Percentiles rank a stretch among this genome's conserved stretches.
phyloP scores from a whole-genome alignment of 2,888 invertebrate genomes.

The Orthonevra nobilis region DNA sequence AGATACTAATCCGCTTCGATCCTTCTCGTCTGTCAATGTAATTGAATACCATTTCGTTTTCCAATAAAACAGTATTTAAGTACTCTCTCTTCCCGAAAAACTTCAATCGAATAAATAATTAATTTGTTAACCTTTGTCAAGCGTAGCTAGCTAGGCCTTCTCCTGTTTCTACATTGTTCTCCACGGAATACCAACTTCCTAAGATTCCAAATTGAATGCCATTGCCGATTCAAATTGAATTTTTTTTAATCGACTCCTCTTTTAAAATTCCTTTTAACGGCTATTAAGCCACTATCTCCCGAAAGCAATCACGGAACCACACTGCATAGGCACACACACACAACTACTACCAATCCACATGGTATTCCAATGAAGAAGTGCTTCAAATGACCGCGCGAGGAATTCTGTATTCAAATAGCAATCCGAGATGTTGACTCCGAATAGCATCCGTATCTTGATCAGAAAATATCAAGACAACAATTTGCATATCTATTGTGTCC shows the following conservation, averaged over 20 bases:
- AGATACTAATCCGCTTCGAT: no score
- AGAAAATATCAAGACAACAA: constrained; percentile 61
- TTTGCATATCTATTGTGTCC: constrained; percentile 68
- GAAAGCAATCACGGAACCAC: constrained; percentile 49
- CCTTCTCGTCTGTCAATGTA: no score
- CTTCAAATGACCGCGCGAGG: constrained; percentile 14
- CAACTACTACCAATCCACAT: background rate
- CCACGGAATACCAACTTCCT: background rate
- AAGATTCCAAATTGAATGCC: constrained; percentile 6
- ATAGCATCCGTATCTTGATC: constrained; percentile 56
- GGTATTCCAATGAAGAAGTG: constrained; percentile 46
- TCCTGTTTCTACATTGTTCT: constrained; percentile 13
- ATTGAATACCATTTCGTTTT: no score
- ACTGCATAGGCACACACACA: background rate
- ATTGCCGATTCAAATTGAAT: background rate
- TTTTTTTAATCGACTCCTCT: constrained; percentile 22
- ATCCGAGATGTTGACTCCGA: constrained; percentile 25
- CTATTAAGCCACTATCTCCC: constrained; percentile 56
- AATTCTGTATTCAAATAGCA: constrained; percentile 26
- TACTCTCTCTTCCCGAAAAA: no score
- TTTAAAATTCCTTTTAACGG: constrained; percentile 57
- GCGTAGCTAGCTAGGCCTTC: constrained; percentile 3
- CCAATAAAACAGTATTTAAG: no score
- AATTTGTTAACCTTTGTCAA: constrained; percentile 30
- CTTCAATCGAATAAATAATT: no score